Percentiles rank a stretch among this genome's conserved stretches.
These are phyloP conservation scores for Apostichopus californicus DNA, from an alignment of 35 echinoderm and acorn worm genomes.

Conservation along the genomic window DNA sequence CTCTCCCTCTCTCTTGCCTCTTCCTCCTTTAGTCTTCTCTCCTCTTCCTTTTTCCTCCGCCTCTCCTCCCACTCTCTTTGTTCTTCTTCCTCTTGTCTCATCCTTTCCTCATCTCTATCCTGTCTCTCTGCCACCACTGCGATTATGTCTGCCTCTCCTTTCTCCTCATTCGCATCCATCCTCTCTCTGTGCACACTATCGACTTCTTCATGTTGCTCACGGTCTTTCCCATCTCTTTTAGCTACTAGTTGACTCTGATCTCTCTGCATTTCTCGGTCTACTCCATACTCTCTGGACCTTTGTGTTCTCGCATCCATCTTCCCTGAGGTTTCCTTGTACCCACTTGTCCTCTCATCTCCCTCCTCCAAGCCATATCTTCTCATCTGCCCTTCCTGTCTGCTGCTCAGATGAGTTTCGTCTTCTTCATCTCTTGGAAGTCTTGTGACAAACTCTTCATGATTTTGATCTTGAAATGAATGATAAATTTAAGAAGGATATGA, in stretches of 20 bases:
- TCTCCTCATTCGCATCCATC: background rate
- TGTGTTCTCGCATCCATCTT: background rate
- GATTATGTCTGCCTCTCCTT: background rate
- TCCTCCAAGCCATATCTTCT: background rate
- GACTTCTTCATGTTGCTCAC: background rate
- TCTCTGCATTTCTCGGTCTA: background rate
- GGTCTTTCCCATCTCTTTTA: background rate
- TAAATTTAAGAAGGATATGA: no score
- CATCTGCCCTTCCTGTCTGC: background rate
- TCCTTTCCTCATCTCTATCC: conserved; percentile 36
- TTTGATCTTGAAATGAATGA: background rate
- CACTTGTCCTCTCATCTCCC: conserved; percentile 55
- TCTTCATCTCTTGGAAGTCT: conserved; percentile 24
- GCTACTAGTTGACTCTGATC: background rate
- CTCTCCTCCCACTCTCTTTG: conserved; percentile 82
- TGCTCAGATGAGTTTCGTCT: background rate
- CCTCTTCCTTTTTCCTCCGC: conserved; percentile 72
- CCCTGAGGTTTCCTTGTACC: conserved; percentile 42
- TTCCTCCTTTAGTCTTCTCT: conserved; percentile 60
- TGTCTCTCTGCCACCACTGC: background rate
- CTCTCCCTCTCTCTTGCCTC: conserved; percentile 85
- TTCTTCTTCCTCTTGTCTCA: conserved; percentile 41
- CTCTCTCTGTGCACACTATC: background rate
- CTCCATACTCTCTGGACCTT: background rate
- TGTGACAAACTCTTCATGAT: background rate